Evolutionary conservation across 2,797 vertebrate genomes (phyloP).

Genomic region (Mergus octosetaceus): DNA sequence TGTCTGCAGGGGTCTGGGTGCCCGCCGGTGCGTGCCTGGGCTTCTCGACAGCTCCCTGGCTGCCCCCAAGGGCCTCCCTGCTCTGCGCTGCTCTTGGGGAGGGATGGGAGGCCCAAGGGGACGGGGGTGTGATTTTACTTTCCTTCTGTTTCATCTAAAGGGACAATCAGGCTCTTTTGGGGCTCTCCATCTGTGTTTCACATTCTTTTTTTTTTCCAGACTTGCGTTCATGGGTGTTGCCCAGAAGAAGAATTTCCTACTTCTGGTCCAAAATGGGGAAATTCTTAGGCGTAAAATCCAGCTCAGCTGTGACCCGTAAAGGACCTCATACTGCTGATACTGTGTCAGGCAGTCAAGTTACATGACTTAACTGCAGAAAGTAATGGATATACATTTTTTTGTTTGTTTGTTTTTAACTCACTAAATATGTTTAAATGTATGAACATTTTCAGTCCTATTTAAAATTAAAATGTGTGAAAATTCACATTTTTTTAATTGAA

Average conservation of each 20-base stretch:
- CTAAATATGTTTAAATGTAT: not conserved
- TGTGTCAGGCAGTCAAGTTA: not conserved
- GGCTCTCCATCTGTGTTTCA: not conserved
- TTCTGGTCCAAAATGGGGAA: not conserved
- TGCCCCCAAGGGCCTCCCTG: not conserved
- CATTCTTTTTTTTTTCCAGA: not conserved
- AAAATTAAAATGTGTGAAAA: not conserved
- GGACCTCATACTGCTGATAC: not conserved
- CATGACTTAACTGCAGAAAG: not conserved
- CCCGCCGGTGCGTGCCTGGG: accelerated
- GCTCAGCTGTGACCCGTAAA: not conserved
- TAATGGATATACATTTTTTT: not conserved
- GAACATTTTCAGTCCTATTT: not conserved
- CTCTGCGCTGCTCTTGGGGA: not conserved
- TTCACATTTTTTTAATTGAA: not conserved
- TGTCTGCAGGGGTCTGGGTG: not conserved
- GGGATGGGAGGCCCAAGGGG: not conserved
- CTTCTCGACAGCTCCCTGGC: not conserved
- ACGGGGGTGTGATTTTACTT: not conserved
- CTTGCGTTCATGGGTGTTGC: not conserved
- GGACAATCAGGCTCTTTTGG: not conserved
- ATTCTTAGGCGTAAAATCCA: not conserved
- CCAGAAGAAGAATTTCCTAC: not conserved
- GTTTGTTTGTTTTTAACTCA: not conserved
- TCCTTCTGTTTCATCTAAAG: not conserved